Evolutionary conservation across 2,888 invertebrate genomes (phyloP).

Genomic region (Pogonocherus hispidulus): DNA sequence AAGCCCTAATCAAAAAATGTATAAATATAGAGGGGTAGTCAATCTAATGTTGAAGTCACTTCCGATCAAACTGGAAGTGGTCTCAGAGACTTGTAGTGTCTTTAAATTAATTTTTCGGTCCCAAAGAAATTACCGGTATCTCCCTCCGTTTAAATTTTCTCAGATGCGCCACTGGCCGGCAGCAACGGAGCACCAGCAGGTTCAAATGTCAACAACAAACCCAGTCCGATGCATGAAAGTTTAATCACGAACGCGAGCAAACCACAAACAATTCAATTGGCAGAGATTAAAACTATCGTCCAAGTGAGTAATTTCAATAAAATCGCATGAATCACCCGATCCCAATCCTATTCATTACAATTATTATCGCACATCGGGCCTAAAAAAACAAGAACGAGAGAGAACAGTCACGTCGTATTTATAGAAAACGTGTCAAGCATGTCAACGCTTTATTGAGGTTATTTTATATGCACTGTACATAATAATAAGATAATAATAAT

Average conservation of each 20-base stretch:
- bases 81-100: too few species aligned
- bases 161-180: background rate
- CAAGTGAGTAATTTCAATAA: conserved; percentile 35
- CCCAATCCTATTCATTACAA: conserved; percentile 31
- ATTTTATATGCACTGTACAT: background rate
- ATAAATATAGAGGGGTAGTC: too few species aligned
- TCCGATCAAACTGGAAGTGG: too few species aligned
- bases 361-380: conserved; percentile 20
- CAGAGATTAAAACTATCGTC: conserved; percentile 19
- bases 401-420: conserved; percentile 36
- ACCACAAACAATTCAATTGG: conserved; percentile 36
- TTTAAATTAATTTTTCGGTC: too few species aligned
- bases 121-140: too few species aligned
- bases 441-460: conserved; percentile 29
- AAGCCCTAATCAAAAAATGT: too few species aligned
- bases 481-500: conserved; percentile 16
- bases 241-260: conserved; percentile 8
- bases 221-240: conserved; percentile 1
- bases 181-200: background rate
- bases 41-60: too few species aligned
- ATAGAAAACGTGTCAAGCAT: conserved; percentile 39
- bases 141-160: too few species aligned
- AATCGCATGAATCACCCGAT: conserved; percentile 37
- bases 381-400: conserved; percentile 21
- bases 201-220: conserved; percentile 25